Evolutionary conservation across 2,888 invertebrate genomes (phyloP).

Genomic region (Lacanobia oleracea): DNA sequence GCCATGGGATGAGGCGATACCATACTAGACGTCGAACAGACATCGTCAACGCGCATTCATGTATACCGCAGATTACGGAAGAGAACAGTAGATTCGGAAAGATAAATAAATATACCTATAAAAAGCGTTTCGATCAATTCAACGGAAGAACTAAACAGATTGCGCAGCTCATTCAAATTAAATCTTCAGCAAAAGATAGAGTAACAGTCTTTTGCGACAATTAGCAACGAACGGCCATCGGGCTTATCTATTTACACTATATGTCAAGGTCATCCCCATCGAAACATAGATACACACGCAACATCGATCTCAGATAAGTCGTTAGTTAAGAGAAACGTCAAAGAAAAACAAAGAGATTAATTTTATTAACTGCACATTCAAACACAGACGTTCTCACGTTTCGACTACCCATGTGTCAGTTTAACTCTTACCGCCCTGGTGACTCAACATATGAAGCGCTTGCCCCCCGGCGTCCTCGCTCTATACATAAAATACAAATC

Average conservation of each 20-base stretch:
- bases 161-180: conserved; percentile 91
- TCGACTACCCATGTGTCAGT: conserved; percentile 89
- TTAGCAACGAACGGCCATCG: conserved; percentile 91
- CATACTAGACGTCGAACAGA: conserved; percentile 88
- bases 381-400: conserved; percentile 90
- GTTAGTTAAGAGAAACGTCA: conserved; percentile 90
- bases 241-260: conserved; percentile 90
- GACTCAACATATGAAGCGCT: conserved; percentile 96
- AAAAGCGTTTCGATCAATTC: conserved; percentile 89
- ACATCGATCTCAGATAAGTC: conserved; percentile 90
- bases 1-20: conserved; percentile 89
- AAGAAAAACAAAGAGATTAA: conserved; percentile 90
- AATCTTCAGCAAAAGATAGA: conserved; percentile 90
- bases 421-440: conserved; percentile 97
- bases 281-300: conserved; percentile 91
- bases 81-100: conserved; percentile 88
- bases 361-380: conserved; percentile 89
- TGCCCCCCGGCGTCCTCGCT: conserved; percentile 98
- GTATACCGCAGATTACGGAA: conserved; percentile 89
- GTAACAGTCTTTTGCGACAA: conserved; percentile 90
- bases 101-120: conserved; percentile 90
- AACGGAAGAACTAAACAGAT: conserved; percentile 90
- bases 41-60: conserved; percentile 89
- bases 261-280: conserved; percentile 88
- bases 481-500: conserved; percentile 93